A percentile compares a stretch with the other conserved stretches of the same genome.
Evolutionary conservation across 2,888 invertebrate genomes (phyloP).

Genomic region (Nephrotoma appendiculata): DNA sequence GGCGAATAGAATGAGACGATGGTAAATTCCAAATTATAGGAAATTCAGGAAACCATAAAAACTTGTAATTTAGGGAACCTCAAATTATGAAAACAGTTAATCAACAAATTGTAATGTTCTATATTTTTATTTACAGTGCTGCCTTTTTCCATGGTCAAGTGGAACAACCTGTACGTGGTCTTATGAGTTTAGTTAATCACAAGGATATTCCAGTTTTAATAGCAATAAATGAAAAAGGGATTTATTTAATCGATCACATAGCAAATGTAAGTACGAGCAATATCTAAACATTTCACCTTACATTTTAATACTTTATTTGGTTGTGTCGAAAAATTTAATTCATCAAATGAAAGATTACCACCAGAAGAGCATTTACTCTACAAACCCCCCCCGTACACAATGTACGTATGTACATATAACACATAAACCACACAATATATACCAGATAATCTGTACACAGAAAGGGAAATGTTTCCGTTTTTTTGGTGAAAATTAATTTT

Average conservation of each 20-base stretch:
- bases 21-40: no score
- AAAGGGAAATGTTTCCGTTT: background rate
- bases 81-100: no score
- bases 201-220: constrained; percentile 78
- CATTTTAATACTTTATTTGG: background rate
- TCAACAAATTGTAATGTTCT: background rate
- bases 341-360: background rate
- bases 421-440: background rate
- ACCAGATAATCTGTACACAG: background rate
- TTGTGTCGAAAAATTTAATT: background rate
- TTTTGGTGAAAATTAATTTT: background rate
- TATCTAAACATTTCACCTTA: background rate
- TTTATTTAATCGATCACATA: constrained; percentile 72
- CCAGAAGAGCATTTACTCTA: background rate
- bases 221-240: constrained; percentile 72
- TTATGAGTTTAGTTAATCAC: constrained; percentile 71
- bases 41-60: no score
- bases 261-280: constrained; percentile 53
- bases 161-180: constrained; percentile 76
- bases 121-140: constrained; percentile 39
- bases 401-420: background rate
- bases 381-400: background rate
- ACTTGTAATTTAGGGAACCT: no score
- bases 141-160: constrained; percentile 93
- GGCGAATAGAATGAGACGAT: no score